Evolutionary conservation across 2,888 invertebrate species (phyloP).

Genomic region (Drosophila mimica): DNA sequence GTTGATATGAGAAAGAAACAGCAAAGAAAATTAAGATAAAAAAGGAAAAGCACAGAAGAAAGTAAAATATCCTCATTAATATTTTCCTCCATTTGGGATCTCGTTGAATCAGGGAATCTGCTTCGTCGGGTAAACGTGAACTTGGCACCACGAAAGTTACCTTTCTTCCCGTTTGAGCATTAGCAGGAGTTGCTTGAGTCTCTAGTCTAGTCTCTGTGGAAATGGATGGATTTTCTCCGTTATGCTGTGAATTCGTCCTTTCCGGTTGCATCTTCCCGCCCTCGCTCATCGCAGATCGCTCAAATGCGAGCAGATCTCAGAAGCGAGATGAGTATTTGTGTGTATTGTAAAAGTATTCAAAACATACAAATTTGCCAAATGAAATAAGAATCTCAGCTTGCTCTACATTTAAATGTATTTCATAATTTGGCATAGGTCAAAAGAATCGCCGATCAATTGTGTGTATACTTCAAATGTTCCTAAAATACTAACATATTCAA

Average conservation of each 20-base stretch:
- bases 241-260: neutral
- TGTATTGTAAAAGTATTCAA: neutral
- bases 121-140: neutral
- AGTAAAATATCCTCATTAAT: neutral
- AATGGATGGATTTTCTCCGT: neutral
- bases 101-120: neutral
- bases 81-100: neutral
- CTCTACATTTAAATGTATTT: neutral
- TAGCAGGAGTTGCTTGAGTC: neutral
- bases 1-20: neutral
- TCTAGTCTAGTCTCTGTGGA: neutral
- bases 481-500: neutral
- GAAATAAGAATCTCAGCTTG: neutral
- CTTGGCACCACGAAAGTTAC: neutral
- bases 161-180: neutral
- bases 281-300: neutral
- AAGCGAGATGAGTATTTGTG: neutral
- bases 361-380: neutral
- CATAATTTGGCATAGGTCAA: too few species aligned
- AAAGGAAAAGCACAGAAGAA: neutral
- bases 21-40: neutral
- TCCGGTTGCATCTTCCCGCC: neutral
- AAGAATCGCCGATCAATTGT: too few species aligned
- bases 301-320: neutral
- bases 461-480: too few species aligned